These are phyloP conservation scores for Venturia canescens DNA, from an alignment of 1,140 invertebrate species.

Conservation along the genomic window DNA sequence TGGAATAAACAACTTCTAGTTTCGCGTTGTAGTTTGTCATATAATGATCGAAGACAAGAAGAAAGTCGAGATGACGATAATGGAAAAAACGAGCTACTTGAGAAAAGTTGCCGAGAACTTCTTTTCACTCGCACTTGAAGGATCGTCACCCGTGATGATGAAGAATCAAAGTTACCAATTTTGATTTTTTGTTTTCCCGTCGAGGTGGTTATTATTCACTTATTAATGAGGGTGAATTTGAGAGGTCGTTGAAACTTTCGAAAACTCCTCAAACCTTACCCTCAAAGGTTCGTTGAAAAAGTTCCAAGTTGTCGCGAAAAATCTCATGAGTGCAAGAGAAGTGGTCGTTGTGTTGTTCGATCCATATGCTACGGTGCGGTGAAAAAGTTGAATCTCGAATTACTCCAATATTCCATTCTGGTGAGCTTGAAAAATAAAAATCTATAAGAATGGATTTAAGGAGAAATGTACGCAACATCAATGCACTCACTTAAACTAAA, in stretches of 20 bases:
- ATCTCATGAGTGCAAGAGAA: neutral
- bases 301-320: neutral
- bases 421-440: neutral
- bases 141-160: neutral
- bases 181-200: no score
- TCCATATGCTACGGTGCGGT: no score
- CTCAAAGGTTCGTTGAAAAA: neutral
- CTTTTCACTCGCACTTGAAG: neutral
- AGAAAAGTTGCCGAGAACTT: slow-evolving; percentile 1
- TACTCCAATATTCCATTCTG: neutral
- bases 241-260: neutral
- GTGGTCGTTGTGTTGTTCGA: neutral
- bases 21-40: neutral
- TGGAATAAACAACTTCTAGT: neutral
- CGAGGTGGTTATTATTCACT: neutral
- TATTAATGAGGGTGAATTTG: slow-evolving; percentile 10
- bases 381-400: neutral
- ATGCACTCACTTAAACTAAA: no score
- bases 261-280: neutral
- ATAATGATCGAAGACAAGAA: slow-evolving; percentile 3
- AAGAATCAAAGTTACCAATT: slow-evolving; percentile 23
- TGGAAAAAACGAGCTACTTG: slow-evolving; percentile 9
- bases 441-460: no score
- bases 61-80: slow-evolving; percentile 5
- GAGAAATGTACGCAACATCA: no score